phyloP scores from a whole-genome alignment of 2,113 vertebrate genomes.

The Xenopus tropicalis region DNA sequence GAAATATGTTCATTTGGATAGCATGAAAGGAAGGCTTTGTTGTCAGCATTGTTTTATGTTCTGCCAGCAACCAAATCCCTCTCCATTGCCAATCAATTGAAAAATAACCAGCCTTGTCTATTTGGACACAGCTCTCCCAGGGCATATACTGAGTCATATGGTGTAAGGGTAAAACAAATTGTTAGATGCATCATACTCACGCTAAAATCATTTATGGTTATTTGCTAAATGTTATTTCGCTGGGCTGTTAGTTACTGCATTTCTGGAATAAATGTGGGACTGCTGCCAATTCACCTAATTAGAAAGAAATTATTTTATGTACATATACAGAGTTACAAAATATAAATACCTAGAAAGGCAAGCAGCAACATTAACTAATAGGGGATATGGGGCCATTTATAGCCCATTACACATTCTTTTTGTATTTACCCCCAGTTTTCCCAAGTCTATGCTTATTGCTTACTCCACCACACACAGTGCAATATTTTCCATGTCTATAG shows the following conservation, averaged over 20 bases:
- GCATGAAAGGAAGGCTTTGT: slow-evolving; percentile 78
- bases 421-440: too few species aligned
- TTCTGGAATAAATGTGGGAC: too few species aligned
- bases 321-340: too few species aligned
- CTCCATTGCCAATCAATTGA: slow-evolving; percentile 63
- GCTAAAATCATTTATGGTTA: not conserved
- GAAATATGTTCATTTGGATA: slow-evolving; percentile 82
- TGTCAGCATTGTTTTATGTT: slow-evolving; percentile 74
- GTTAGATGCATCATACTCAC: slow-evolving; percentile 7
- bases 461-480: too few species aligned
- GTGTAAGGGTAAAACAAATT: slow-evolving; percentile 50
- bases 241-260: not conserved
- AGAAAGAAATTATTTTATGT: too few species aligned
- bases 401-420: too few species aligned
- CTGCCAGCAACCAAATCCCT: slow-evolving; percentile 70
- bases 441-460: too few species aligned
- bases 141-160: slow-evolving; percentile 60
- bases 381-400: too few species aligned
- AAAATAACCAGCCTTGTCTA: slow-evolving; percentile 64
- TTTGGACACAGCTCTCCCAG: slow-evolving; percentile 53
- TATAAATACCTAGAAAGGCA: too few species aligned
- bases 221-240: not conserved
- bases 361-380: too few species aligned
- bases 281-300: too few species aligned
- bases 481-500: too few species aligned